Base-by-base conservation (phyloP, 2,888 invertebrate genomes). In the Pilophorus perplexus region DNA sequence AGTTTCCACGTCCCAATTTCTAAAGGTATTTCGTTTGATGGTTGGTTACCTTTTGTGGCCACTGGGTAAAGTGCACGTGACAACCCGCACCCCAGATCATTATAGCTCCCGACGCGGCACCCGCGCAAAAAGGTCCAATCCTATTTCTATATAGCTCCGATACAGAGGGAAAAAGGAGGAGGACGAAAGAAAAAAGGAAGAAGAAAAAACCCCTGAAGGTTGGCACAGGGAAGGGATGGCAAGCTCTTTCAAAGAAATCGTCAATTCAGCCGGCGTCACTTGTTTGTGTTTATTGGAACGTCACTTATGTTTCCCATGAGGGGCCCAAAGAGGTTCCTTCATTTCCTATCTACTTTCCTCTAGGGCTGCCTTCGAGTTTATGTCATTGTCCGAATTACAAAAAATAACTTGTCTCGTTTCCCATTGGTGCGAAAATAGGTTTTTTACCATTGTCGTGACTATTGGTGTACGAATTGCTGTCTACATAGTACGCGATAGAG, bases 201-300 rank as follows among this genome's bases (percentile, higher is more conserved):
- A 25, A 16, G 8, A 5, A 33, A 27, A 33, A 46, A 33, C 28
- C 46, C 33, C 33, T 33, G 62, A 20, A 38, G 60, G 46, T 60
- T 23, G 18, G 60, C 28, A 33, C 48, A 25, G 48, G 20, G 50
- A 38, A 38, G 50, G 37, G 48, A 20, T 38, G 14, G 52, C 18
- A 64, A 33, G 40, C 59, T 59, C 44, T 46, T 62, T 62, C 62
- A 65, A 65, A 42, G 52, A 54, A 52, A 65, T 65, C 64, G 64
- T 52, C 64, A 65, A 65, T 65, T 65, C 64, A 54, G 64, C 42
- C 54, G 42, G 64, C 64, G 64, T 65, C 64, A 65, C 52, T 65
- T 65, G 64, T 65, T 65, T 65, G 64, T 65, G 64, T 65, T 65
- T 65, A 65, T 65, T 65, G 64, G 64, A 54, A 65, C 64, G 64